Conservation (phyloP, 30 jellyfish, hydroid and myxozoan species). For the Aurelia sp. region DNA sequence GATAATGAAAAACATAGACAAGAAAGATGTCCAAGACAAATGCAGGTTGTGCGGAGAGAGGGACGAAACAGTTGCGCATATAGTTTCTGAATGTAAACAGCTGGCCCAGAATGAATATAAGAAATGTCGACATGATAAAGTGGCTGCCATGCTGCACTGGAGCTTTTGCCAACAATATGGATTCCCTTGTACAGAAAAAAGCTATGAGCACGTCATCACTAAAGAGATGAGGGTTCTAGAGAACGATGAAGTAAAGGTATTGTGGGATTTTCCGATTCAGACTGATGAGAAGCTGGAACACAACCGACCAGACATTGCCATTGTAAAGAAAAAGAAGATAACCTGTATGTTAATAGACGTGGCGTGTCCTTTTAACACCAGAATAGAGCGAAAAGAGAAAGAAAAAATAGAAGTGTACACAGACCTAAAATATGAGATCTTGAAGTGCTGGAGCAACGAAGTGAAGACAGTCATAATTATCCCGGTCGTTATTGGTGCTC, state of each 20-base stretch:
- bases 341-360: too few species aligned
- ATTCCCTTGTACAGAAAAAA: conserved; percentile 27
- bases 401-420: too few species aligned
- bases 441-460: not conserved
- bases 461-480: conserved; percentile 2
- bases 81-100: conserved; percentile 6
- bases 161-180: not conserved
- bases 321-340: too few species aligned
- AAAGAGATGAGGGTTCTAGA: conserved; percentile 10
- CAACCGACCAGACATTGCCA: too few species aligned
- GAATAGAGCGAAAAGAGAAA: too few species aligned
- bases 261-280: conserved; percentile 46
- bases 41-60: conserved; percentile 40
- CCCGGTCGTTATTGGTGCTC: conserved; percentile 19
- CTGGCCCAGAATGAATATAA: conserved; percentile 25
- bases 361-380: too few species aligned
- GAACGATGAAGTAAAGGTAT: conserved; percentile 10
- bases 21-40: conserved; percentile 6
- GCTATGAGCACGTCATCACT: conserved; percentile 29
- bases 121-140: conserved; percentile 22
- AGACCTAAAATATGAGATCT: too few species aligned
- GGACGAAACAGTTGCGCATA: conserved; percentile 35
- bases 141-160: conserved; percentile 26
- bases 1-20: not conserved
- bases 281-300: conserved; percentile 3